Evolutionary conservation across 2,888 invertebrate species (phyloP).

Genomic region (Dryomyza anilis): DNA sequence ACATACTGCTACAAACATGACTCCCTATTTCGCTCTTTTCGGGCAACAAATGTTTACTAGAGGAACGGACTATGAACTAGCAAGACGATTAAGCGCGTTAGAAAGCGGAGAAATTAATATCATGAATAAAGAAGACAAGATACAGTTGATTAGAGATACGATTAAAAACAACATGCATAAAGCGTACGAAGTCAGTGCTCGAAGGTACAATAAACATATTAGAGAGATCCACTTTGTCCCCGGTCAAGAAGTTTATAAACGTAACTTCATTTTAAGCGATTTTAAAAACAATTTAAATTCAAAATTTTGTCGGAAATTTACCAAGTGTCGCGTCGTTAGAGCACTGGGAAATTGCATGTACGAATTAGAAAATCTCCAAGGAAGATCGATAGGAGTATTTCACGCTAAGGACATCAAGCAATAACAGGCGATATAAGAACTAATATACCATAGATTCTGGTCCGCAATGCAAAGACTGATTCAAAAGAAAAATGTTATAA

Average conservation of each 20-base stretch:
- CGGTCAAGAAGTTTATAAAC: too few species aligned
- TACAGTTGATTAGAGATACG: not conserved
- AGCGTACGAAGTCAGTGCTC: too few species aligned
- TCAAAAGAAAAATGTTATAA: too few species aligned
- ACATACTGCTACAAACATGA: conserved; percentile 15
- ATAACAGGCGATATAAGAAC: not conserved
- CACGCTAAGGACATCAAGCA: not conserved
- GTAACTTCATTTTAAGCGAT: not conserved
- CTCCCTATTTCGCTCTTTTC: conserved; percentile 13
- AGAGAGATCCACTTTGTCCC: not conserved
- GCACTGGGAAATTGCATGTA: not conserved
- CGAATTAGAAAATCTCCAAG: not conserved
- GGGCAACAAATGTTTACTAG: conserved; percentile 16
- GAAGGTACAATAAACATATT: not conserved
- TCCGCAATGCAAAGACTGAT: not conserved
- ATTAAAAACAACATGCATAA: too few species aligned
- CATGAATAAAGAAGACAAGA: not conserved
- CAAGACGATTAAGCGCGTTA: conserved; percentile 5
- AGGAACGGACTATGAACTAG: not conserved
- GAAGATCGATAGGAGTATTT: not conserved
- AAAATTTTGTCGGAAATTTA: too few species aligned
- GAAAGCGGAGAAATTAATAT: not conserved
- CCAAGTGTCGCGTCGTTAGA: too few species aligned
- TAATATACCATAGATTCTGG: not conserved
- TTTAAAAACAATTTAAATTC: not conserved